phyloP scores from a whole-genome alignment of 1,140 invertebrate genomes.

The Drosophila asahinai region DNA sequence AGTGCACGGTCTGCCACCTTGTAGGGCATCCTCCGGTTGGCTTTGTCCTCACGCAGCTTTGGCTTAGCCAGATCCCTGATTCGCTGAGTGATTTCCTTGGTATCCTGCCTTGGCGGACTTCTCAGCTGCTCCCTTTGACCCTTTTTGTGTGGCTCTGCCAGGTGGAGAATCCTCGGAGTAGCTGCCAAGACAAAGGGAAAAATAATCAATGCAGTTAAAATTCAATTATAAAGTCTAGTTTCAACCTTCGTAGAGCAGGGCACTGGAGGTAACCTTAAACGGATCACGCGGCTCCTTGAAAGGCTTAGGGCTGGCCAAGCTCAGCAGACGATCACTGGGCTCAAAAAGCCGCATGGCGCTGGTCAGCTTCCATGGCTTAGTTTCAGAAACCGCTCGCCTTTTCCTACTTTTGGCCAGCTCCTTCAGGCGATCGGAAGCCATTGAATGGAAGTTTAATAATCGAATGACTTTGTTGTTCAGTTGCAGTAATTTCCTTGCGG shows the following conservation, averaged over 20 bases:
- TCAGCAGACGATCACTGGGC: neutral
- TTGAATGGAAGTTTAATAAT: neutral
- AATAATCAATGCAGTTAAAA: neutral
- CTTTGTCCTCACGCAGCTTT: neutral
- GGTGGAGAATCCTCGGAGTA: neutral
- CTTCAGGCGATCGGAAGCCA: conserved; percentile 5
- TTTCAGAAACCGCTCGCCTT: accelerated
- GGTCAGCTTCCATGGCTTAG: conserved; percentile 3
- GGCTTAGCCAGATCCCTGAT: conserved; percentile 9
- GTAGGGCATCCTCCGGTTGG: neutral
- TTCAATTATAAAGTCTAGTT: no score
- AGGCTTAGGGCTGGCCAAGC: neutral
- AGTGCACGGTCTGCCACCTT: conserved; percentile 2
- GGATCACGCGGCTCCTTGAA: neutral
- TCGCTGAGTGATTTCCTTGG: neutral
- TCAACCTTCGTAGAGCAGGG: conserved; percentile 10
- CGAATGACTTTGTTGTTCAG: neutral
- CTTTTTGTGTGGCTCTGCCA: conserved; percentile 6
- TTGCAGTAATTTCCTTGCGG: neutral
- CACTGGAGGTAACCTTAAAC: neutral
- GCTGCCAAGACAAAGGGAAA: neutral
- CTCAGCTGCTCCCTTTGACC: no score
- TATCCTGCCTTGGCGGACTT: no score
- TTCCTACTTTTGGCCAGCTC: conserved; percentile 6
- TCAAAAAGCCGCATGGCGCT: neutral